Percentiles rank a stretch among this genome's conserved stretches.
Evolutionary conservation across 2,888 invertebrate genomes (phyloP).

Genomic region (Morpho helenor): DNA sequence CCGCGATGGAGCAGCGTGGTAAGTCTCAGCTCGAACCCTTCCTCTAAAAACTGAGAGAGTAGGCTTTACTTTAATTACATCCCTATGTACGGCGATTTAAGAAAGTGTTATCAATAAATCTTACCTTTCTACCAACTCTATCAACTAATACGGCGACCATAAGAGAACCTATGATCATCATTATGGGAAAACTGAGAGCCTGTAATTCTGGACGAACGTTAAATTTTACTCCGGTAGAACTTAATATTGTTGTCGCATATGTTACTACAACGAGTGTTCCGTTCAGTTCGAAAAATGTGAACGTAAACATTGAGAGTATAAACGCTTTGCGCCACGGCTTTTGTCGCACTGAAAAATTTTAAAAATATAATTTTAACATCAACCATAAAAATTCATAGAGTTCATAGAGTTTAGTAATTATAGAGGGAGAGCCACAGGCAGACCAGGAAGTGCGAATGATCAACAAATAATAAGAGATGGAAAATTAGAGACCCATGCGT

Average conservation of each 20-base stretch:
- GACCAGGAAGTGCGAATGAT: too few relatives aligned
- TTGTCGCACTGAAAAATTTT: conserved; percentile 35
- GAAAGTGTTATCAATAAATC: neutral
- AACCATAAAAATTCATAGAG: too few relatives aligned
- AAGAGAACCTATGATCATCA: conserved; percentile 39
- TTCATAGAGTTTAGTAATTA: too few relatives aligned
- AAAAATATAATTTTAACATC: too few relatives aligned
- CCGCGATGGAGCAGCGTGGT: too few relatives aligned
- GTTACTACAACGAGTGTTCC: conserved; percentile 39
- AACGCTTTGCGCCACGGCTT: conserved; percentile 42
- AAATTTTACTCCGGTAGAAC: conserved; percentile 31
- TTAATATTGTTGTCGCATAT: conserved; percentile 40
- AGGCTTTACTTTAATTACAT: too few relatives aligned
- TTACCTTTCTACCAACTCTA: conserved; percentile 24
- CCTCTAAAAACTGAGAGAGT: too few relatives aligned
- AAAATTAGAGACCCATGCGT: too few relatives aligned
- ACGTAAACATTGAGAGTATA: conserved; percentile 31
- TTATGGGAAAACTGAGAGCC: conserved; percentile 39
- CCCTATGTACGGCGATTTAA: too few relatives aligned
- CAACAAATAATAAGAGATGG: too few relatives aligned
- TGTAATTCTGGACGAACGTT: conserved; percentile 38
- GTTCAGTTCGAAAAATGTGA: conserved; percentile 35
- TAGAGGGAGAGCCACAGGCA: too few relatives aligned
- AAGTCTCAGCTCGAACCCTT: too few relatives aligned
- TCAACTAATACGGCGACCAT: conserved; percentile 34